A percentile compares a stretch with the other conserved stretches of the same genome.
phyloP scores from a whole-genome alignment of 2,797 vertebrate genomes.

The Urosaurus nigricauda region DNA sequence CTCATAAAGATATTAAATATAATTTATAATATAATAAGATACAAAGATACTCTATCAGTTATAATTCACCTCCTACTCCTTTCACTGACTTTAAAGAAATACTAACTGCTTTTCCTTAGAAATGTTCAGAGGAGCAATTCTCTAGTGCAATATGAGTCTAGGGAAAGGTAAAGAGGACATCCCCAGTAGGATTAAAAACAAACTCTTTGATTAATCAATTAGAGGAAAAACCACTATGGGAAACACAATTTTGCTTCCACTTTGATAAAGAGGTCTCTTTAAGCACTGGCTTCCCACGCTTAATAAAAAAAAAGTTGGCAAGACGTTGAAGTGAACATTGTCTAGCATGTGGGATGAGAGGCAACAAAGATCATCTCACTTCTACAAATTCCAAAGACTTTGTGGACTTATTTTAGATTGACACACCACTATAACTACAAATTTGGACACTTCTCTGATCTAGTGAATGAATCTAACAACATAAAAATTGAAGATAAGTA shows the following conservation, averaged over 20 bases:
- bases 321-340: not conserved
- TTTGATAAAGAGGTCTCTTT: slow-evolving; percentile 13
- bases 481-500: slow-evolving; percentile 59
- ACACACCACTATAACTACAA: slow-evolving; percentile 31
- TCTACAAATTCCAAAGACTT: slow-evolving; percentile 7
- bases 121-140: slow-evolving; percentile 61
- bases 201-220: slow-evolving; percentile 56
- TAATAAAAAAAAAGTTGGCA: not conserved
- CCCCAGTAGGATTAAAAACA: slow-evolving; percentile 58
- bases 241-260: slow-evolving; percentile 32
- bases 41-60: slow-evolving; percentile 12
- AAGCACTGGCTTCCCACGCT: slow-evolving; percentile 21
- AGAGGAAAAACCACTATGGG: slow-evolving; percentile 57
- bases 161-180: not conserved
- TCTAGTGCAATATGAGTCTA: slow-evolving; percentile 42
- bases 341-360: not conserved
- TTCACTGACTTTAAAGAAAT: slow-evolving; percentile 38
- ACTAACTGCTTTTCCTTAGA: slow-evolving; percentile 32
- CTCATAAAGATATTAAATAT: slow-evolving; percentile 33
- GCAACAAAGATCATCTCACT: slow-evolving; percentile 23
- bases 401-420: not conserved
- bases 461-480: slow-evolving; percentile 62
- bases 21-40: not conserved
- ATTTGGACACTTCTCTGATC: slow-evolving; percentile 21
- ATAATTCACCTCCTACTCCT: slow-evolving; percentile 16